Base-by-base conservation (phyloP, 53 echinoderm and acorn worm genomes). In the Echinarachnius parma region DNA sequence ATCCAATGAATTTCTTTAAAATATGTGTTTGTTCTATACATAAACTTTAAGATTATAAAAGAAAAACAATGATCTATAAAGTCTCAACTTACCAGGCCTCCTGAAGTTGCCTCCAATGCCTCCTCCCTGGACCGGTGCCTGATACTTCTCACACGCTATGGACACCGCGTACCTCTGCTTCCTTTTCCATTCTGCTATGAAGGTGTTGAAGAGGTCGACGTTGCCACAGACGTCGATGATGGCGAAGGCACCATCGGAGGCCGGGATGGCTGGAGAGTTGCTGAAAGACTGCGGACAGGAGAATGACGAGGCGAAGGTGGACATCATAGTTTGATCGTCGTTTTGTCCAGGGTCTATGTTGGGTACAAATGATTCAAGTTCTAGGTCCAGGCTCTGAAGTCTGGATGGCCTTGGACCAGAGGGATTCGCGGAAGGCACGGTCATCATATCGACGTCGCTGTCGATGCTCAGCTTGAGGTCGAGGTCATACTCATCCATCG, bases 181-280 rank as follows among this genome's bases (percentile, higher is more conserved):
- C 61, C 77, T 63, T 21, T 61, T 72, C 98, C 98, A 98, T 55
- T 98, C 98, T 48, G 60, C 42, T 16, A 98, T 2, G 37, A 98
- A 98, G 0, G 85, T 98, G 56, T 64, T 44, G 56, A 98, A 98
- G 46, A 98, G 80, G 59, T 91, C 80, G 39, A 27, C 83, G 33
- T 87, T 79, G 21, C 85, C 83, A 65, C 98, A 98, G 27, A 91
- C 98, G 72, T 98, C 98, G 2, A 98, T 80, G 67, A 98, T 78
- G 21, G 91, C 82, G 67, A 98, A 98, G 25, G 80, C 75, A 27
- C 84, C 80, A 31, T 91, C 83, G 0, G 86, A 82, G 79, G 60
- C 45, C 14, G 87, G 63, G 48, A 81, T 59, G 15, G 68, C 70
- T 5, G 87, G 79, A 4, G 87, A 74, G 27, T 33, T 15, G 44